Evolutionary conservation across 2,797 vertebrate genomes (phyloP), one percentile per base, ranked within the genome.

Genomic region (Syngnathus acus): DNA sequence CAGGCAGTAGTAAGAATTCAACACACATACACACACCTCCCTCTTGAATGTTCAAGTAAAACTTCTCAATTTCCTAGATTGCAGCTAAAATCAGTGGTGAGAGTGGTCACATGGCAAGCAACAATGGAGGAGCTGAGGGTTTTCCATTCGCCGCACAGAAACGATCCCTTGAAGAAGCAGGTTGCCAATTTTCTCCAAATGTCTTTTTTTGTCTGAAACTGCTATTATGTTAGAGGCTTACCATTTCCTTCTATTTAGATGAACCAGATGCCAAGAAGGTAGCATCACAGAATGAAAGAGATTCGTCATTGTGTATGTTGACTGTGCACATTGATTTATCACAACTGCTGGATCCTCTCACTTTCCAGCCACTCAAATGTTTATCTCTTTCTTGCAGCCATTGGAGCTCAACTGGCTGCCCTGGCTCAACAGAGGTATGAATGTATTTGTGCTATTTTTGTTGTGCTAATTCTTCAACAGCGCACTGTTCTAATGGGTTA

Each of bases 201-300:
- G 0, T 19, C 16, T 6, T 45, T 2, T 8, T 43, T 51, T 17
- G 1, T 48, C 17, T 65, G 9, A 54, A 62, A 11, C 39, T 45
- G 40, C 26, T 42, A 45, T 13, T 61, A 32, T 14, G 55, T 48
- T 59, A 14, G 1, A 16, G 23, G 53, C 10, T 4, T 53, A 70
- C 65, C 51, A 38, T 59, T 73, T 40, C 69, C 45, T 57, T 73
- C 78, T 66, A 45, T 58, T 71, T 83, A 97, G 95, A 98, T 84
- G 94, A 96, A 75, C 95, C 95, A 0, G 93, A 95, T 78, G 94
- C 95, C 78, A 98, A 97, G 89, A 96, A 97, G 77, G 70, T 98
- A 90, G 95, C 95, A 17, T 88, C 95, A 62, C 95, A 95, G 82
- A 88, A 86, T 53, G 94, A 95, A 78, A 89, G 84, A 77, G 90